These are phyloP conservation scores for Bergia puertoricense DNA, from an alignment of 92 coral and sea anemone genomes.

Conservation along the genomic window DNA sequence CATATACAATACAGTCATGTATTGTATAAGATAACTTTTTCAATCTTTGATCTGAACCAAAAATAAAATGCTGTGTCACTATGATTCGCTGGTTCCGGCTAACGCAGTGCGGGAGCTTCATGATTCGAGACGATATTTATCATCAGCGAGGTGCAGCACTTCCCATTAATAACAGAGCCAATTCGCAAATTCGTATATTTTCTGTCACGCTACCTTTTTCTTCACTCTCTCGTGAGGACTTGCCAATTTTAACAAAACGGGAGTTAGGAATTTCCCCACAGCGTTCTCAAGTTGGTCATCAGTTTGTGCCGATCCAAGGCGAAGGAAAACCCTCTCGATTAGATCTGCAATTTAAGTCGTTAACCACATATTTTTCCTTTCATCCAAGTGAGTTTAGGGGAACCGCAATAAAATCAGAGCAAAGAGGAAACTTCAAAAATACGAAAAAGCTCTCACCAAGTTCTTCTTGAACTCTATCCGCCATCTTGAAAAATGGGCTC, in stretches of 20 bases:
- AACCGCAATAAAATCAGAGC: neutral
- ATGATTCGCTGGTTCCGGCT: neutral
- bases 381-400: neutral
- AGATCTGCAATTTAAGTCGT: constrained; percentile 60
- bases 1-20: too few relatives aligned
- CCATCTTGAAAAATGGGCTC: constrained; percentile 66
- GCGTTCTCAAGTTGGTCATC: constrained; percentile 89
- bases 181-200: too few relatives aligned
- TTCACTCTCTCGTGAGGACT: constrained; percentile 82
- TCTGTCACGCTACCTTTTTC: constrained; percentile 66
- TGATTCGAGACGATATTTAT: neutral
- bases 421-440: neutral
- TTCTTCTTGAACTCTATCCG: constrained; percentile 70
- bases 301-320: constrained; percentile 86
- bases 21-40: too few relatives aligned
- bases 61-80: constrained; percentile 16
- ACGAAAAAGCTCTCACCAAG: constrained; percentile 52
- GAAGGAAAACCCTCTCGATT: constrained; percentile 91
- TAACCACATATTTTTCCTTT: neutral
- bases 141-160: neutral
- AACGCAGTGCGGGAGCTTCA: neutral
- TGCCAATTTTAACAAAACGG: constrained; percentile 82
- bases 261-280: constrained; percentile 82
- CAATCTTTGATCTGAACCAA: neutral
- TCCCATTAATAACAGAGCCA: neutral